Evolutionary conservation across 2,797 vertebrate species (phyloP).

Genomic region (Neosilurus mollespiculum): DNA sequence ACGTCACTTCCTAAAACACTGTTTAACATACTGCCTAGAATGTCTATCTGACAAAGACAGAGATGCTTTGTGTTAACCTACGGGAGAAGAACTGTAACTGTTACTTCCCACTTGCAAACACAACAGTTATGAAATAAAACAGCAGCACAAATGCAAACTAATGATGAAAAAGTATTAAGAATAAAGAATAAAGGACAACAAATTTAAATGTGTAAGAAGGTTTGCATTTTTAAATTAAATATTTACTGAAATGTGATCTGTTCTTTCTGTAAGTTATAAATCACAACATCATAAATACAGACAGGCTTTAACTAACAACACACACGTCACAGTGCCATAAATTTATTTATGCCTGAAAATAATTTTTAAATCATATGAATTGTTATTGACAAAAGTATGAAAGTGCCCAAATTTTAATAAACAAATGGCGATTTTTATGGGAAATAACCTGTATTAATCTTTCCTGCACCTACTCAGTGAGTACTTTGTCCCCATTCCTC

Average conservation of each 20-base stretch:
- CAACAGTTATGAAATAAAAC: neutral
- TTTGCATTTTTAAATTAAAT: neutral
- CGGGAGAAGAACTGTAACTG: conserved; percentile 18
- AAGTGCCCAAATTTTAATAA: neutral
- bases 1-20: conserved; percentile 76
- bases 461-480: neutral
- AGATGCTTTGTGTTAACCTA: conserved; percentile 22
- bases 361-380: neutral
- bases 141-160: neutral
- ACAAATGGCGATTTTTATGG: neutral
- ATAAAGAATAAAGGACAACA: neutral
- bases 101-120: conserved; percentile 17
- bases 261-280: neutral
- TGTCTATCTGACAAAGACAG: conserved; percentile 32
- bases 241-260: neutral
- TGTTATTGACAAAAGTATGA: neutral
- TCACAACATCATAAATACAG: neutral
- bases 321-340: neutral
- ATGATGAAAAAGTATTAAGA: no score
- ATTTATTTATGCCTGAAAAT: neutral
- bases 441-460: neutral
- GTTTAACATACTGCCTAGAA: conserved; percentile 25
- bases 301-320: neutral
- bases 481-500: neutral
- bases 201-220: neutral